Base-by-base conservation (phyloP, 1,140 invertebrate genomes). In the Hestina assimilis region DNA sequence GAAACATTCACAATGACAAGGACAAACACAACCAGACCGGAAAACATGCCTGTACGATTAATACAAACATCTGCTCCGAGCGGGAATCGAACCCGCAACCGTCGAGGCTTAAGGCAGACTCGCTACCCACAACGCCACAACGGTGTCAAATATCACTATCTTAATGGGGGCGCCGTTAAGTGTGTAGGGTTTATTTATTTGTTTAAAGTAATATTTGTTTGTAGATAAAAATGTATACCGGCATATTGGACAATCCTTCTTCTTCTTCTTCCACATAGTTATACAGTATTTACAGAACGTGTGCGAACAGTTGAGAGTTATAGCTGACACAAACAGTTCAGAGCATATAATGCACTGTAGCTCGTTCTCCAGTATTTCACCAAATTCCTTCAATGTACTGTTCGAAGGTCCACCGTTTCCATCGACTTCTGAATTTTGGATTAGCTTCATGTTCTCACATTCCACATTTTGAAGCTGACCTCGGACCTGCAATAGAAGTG, bases 201-300 rank as follows among this genome's bases (percentile, higher is more conserved):
- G n/a, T n/a, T n/a, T n/a, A n/a, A n/a, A n/a, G n/a, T n/a, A n/a
- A n/a, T n/a, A n/a, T n/a, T n/a, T n/a, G n/a, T n/a, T n/a, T n/a
- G n/a, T n/a, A n/a, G n/a, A 19, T 21, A 0, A 35, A 35, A 35
- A 12, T 11, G 31, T 38, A 63, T 47, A 83, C 72, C 93, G 87
- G 79, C 95, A 96, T 40, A 93, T 91, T 0, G 95, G 95, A 80
- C 95, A 96, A 5, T 92, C 91, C 17, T 89, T 92, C 61, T 92
- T 93, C 54, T 93, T 94, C 33, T 91, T 92, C 60, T 91, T 92
- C 95, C 95, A 96, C 40, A 85, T 78, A 0, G 83, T 73, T 23
- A 96, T 95, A 70, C 95, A 96, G 61, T 91, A 89, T 20, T 91
- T 83, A 74, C 95, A 96, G 71, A 95, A 96, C 1, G 93, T 93